Percentiles rank a stretch among this genome's conserved stretches.
Evolutionary conservation across 2,113 vertebrate genomes (phyloP).

Genomic region (Tursiops truncatus): DNA sequence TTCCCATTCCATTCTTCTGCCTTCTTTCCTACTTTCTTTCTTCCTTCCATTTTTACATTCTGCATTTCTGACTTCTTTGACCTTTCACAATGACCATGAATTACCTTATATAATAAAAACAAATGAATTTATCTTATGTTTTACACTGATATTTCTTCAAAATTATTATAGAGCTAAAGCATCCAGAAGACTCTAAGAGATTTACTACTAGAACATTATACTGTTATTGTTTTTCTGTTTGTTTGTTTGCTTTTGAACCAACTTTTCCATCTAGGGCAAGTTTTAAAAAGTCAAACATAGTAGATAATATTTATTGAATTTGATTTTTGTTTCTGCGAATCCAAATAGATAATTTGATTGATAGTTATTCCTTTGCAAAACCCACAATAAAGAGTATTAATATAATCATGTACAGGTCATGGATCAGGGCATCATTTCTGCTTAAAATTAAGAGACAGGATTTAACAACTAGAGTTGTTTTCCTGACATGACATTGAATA

Average conservation of each 20-base stretch:
- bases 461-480: background rate
- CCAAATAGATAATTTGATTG: background rate
- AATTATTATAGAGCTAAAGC: background rate
- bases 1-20: background rate
- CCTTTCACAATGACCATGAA: background rate
- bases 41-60: background rate
- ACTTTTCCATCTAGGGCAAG: background rate
- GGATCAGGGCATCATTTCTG: background rate
- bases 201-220: background rate
- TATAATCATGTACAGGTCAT: background rate
- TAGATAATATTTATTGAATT: background rate
- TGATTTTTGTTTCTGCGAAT: background rate
- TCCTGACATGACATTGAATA: background rate
- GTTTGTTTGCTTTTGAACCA: background rate
- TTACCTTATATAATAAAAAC: background rate
- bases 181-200: background rate
- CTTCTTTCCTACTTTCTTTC: background rate
- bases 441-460: background rate
- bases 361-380: background rate
- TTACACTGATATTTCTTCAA: background rate
- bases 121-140: background rate
- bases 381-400: background rate
- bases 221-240: background rate
- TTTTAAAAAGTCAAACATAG: background rate
- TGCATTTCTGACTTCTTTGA: background rate